Percentiles rank a stretch among this genome's conserved stretches.
These are phyloP conservation scores for Apus apus DNA, from an alignment of 2,113 vertebrate species.

Conservation along the genomic window DNA sequence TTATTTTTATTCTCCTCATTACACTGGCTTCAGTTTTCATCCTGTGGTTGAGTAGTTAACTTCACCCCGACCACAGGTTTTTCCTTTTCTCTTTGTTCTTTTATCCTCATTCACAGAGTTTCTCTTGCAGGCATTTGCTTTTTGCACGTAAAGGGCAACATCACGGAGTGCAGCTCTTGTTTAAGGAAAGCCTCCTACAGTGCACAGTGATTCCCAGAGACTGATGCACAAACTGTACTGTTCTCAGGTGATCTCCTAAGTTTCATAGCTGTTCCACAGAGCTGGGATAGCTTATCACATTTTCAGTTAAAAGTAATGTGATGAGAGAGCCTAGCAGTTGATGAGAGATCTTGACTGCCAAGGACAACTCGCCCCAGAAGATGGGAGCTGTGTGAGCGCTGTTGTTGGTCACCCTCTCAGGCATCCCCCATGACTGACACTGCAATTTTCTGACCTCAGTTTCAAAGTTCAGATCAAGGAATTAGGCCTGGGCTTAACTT, in stretches of 20 bases:
- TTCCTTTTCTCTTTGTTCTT: neutral
- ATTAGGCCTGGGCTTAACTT: slow-evolving; percentile 33
- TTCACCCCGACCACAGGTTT: neutral
- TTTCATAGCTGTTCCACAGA: neutral
- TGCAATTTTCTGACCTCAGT: slow-evolving; percentile 43
- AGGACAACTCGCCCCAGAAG: neutral
- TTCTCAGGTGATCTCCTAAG: neutral
- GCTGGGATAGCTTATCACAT: neutral
- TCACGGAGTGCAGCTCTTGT: neutral
- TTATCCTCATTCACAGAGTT: neutral
- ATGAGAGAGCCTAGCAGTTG: neutral
- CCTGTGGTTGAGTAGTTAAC: neutral
- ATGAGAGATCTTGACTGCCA: neutral
- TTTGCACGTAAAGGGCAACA: neutral
- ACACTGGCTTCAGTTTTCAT: neutral
- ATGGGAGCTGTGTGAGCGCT: neutral
- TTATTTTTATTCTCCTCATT: slow-evolving; percentile 9
- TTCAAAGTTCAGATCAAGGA: slow-evolving; percentile 32
- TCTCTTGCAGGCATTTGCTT: neutral
- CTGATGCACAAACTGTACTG: neutral
- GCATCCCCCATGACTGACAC: neutral
- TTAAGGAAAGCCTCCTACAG: neutral
- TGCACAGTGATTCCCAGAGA: neutral
- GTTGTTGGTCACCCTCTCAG: neutral
- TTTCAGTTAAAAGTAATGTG: neutral